A percentile compares a stretch with the other conserved stretches of the same genome.
Evolutionary conservation across 2,797 vertebrate species (phyloP).

Genomic region (Hippocampus kuda): DNA sequence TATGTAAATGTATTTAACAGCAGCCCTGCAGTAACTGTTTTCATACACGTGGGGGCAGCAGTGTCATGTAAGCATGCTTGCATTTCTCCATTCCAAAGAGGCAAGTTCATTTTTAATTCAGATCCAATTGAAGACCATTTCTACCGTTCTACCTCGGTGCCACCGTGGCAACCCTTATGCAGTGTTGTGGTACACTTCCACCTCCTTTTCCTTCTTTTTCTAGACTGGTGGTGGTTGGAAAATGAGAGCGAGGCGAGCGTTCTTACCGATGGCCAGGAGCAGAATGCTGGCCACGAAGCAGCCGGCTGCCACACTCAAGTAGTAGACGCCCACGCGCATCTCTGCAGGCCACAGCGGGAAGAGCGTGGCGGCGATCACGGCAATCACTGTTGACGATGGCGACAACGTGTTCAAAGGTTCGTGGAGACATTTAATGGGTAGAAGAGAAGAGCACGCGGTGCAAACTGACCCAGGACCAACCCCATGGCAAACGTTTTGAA

Average conservation of each 20-base stretch:
- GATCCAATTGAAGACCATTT: background rate
- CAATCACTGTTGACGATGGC: slow-evolving; percentile 73
- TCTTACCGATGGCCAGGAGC: slow-evolving; percentile 91
- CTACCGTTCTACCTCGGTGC: too few species aligned
- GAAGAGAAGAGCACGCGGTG: background rate
- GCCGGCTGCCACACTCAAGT: slow-evolving; percentile 94
- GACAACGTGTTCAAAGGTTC: background rate
- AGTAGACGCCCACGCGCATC: slow-evolving; percentile 98
- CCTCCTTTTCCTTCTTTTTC: too few species aligned
- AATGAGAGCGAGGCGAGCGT: background rate
- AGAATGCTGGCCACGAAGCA: slow-evolving; percentile 98
- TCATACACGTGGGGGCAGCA: background rate
- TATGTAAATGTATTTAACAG: background rate
- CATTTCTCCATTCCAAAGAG: too few species aligned
- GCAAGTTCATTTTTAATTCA: too few species aligned
- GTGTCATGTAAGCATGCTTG: too few species aligned
- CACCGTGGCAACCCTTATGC: too few species aligned
- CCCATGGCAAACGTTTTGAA: slow-evolving; percentile 99
- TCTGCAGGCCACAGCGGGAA: slow-evolving; percentile 99
- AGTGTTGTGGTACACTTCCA: too few species aligned
- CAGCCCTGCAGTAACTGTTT: background rate
- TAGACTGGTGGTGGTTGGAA: too few species aligned
- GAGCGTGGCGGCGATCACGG: slow-evolving; percentile 93
- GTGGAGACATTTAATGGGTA: background rate
- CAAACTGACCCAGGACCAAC: slow-evolving; percentile 86